Evolutionary conservation across 2,888 invertebrate species (phyloP).

Genomic region (Cactoblastis cactorum): DNA sequence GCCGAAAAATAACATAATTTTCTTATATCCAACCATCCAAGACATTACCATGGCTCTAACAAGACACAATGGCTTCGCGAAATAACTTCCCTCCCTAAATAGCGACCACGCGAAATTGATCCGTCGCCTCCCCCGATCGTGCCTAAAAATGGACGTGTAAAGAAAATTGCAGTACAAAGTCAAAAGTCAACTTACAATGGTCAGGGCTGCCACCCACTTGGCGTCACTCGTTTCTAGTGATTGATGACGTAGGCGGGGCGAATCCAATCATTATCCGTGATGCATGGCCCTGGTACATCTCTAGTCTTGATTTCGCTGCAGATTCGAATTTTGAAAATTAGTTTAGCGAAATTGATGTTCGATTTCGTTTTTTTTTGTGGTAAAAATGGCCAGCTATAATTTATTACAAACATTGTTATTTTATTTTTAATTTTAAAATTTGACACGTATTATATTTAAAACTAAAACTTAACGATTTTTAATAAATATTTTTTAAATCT

Average conservation of each 20-base stretch:
- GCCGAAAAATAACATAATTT: conserved; percentile 67
- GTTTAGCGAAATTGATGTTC: conserved; percentile 26
- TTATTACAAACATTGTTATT: background rate
- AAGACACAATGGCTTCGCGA: conserved; percentile 73
- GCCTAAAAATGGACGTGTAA: conserved; percentile 13
- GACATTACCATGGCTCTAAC: conserved; percentile 71
- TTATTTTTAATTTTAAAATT: too few relatives aligned
- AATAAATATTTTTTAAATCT: too few relatives aligned
- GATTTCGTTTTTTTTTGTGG: conserved; percentile 19
- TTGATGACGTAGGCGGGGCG: conserved; percentile 78
- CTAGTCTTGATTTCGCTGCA: conserved; percentile 47
- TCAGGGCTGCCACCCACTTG: conserved; percentile 44
- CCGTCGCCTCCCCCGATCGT: conserved; percentile 27
- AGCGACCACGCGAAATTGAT: conserved; percentile 37
- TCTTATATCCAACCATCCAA: conserved; percentile 70
- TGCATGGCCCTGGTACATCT: conserved; percentile 74
- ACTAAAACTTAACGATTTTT: too few relatives aligned
- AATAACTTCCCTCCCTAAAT: conserved; percentile 56
- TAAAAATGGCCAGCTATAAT: background rate
- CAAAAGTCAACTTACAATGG: conserved; percentile 44
- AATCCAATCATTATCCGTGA: conserved; percentile 78
- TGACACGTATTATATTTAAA: too few relatives aligned
- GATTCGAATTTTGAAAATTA: conserved; percentile 50
- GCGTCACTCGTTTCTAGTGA: conserved; percentile 66
- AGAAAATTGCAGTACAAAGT: conserved; percentile 34